Base-by-base conservation (phyloP, 2,113 vertebrate genomes). In the Menura novaehollandiae region DNA sequence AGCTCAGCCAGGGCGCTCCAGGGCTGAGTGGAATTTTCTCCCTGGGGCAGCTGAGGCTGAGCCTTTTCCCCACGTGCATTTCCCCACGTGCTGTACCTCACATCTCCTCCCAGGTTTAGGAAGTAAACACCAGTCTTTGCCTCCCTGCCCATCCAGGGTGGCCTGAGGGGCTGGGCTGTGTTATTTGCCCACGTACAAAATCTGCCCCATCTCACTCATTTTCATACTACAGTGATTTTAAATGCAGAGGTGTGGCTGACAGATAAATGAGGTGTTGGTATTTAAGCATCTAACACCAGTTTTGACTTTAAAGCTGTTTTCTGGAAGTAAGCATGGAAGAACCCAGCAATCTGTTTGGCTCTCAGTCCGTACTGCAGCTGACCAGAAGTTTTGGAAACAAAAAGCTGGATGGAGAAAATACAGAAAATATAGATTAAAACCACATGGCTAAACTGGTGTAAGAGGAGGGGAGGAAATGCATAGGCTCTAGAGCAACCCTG, bases 301-400 rank as follows among this genome's bases (percentile, higher is more conserved):
- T 85, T 63, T 78, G n/a, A 37, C 59, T 91, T 88, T 47, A 66
- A 79, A 85, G 78, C 82, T 73, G 83, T 58, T 93, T 96, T 88
- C 93, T 96, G 93, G 95, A 96, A 96, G 81, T 83, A 58, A 84
- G 69, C 56, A 8, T 94, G 93, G 92, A 97, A 96, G 93, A 95
- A 95, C 87, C 64, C 89, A 71, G 96, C 94, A 88, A 93, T 94
- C 64, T 60, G 72, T 88, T 96, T 91, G 92, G 94, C 94, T 71
- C 82, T 81, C 32, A 4, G 24, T 89, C 75, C 55, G 53, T 7
- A 5, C 49, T 90, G 93, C 93, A 97, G 90, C 93, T 96, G 83
- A 95, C 79, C 80, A 87, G 85, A 69, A 83, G 83, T 49, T 96
- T 75, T 96, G 92, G 94, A 95, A 97, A 78, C 47, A 86, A 71